Evolutionary conservation across 1,140 invertebrate species (phyloP).

Genomic region (Dreissena polymorpha): DNA sequence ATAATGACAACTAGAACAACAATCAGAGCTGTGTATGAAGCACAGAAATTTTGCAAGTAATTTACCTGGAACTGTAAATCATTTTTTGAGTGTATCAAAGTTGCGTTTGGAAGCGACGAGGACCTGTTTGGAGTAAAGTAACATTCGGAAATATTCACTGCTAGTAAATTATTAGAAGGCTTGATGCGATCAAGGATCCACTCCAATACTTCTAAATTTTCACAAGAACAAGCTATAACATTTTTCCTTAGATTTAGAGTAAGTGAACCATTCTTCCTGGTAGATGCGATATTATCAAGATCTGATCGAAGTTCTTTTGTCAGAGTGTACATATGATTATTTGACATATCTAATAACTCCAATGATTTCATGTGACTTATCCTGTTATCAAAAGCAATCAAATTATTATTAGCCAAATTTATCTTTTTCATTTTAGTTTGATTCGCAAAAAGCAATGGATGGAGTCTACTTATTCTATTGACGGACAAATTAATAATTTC

Average conservation of each 20-base stretch:
- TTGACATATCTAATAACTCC: neutral
- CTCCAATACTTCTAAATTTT: slow-evolving; percentile 23
- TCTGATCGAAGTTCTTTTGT: neutral
- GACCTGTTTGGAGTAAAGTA: neutral
- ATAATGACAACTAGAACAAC: neutral
- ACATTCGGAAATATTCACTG: neutral
- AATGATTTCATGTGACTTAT: slow-evolving; percentile 22
- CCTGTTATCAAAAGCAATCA: slow-evolving; percentile 9
- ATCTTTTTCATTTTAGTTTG: neutral
- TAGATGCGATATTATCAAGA: neutral
- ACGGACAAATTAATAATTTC: slow-evolving; percentile 5
- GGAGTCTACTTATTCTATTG: slow-evolving; percentile 10
- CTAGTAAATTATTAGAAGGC: neutral
- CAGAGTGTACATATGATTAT: slow-evolving; percentile 5
- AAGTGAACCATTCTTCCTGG: neutral
- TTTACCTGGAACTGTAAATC: neutral
- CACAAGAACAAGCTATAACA: slow-evolving; percentile 14
- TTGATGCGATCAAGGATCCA: slow-evolving; percentile 11
- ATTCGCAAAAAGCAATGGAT: neutral
- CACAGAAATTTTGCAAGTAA: neutral
- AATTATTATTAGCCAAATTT: neutral
- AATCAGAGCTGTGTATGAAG: neutral
- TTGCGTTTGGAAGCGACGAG: neutral
- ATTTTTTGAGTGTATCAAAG: neutral
- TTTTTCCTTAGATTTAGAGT: slow-evolving; percentile 12